Conservation (phyloP, 2,113 vertebrate genomes). For the Donacobius atricapilla region DNA sequence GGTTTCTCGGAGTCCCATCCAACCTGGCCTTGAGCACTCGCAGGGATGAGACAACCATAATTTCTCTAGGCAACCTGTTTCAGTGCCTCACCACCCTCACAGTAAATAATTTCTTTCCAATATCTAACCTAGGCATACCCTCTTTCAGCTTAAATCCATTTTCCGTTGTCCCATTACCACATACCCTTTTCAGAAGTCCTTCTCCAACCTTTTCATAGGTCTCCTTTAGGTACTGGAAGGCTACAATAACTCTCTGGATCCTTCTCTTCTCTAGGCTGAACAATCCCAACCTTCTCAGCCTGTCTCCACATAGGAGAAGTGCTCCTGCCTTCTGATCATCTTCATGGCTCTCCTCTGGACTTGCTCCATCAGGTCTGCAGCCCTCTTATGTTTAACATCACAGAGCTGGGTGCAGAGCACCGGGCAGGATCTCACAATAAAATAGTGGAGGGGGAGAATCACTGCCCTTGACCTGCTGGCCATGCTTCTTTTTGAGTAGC, state of each 20-base stretch:
- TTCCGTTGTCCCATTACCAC: no score
- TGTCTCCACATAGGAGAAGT: not conserved
- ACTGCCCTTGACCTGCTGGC: not conserved
- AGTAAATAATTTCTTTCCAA: not conserved
- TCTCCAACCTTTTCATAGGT: not conserved
- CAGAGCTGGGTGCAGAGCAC: not conserved
- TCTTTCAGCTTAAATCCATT: not conserved
- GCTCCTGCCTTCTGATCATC: no score
- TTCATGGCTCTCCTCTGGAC: not conserved
- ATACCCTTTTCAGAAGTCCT: not conserved
- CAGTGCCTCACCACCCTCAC: not conserved
- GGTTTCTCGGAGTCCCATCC: not conserved
- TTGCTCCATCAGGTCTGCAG: accelerated
- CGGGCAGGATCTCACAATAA: not conserved
- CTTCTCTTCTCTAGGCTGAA: not conserved
- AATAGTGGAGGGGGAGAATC: not conserved
- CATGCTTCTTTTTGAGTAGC: not conserved
- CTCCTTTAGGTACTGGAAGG: no score
- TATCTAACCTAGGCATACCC: not conserved
- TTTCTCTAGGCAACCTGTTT: not conserved
- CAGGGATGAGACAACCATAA: no score
- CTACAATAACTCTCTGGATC: not conserved
- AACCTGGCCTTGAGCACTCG: not conserved
- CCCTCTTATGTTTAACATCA: accelerated
- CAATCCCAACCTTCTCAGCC: not conserved